Conservation (phyloP, 35 echinoderm and acorn worm genomes). For the Stichopus chloronotus region DNA sequence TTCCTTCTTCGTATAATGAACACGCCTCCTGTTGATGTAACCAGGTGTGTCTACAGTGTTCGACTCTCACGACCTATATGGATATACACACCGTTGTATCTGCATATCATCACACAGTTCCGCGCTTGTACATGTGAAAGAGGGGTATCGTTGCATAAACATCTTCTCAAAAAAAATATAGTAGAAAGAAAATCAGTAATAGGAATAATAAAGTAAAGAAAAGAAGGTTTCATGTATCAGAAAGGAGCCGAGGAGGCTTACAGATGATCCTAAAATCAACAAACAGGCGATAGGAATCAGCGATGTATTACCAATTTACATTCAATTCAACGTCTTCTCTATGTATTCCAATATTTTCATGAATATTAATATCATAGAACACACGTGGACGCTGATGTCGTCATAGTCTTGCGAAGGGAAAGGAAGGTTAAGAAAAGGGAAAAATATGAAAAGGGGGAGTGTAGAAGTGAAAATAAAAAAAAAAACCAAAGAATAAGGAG, state of each 20-base stretch:
- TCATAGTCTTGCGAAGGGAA: not conserved
- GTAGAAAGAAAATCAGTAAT: constrained; percentile 1
- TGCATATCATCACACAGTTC: too few species aligned
- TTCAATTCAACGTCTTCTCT: not conserved
- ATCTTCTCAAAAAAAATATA: not conserved
- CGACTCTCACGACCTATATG: too few species aligned
- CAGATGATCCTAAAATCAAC: constrained; percentile 23
- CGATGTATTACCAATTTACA: not conserved
- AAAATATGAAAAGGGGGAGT: not conserved
- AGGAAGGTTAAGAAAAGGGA: not conserved
- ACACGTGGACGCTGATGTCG: constrained; percentile 29
- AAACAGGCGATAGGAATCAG: constrained; percentile 24
- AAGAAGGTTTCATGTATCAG: not conserved
- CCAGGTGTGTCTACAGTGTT: too few species aligned
- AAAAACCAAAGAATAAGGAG: not conserved
- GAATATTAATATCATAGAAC: constrained; percentile 43
- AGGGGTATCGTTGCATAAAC: not conserved
- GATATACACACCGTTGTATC: not conserved
- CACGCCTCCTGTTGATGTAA: too few species aligned
- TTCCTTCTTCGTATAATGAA: too few species aligned
- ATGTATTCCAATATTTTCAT: constrained; percentile 11
- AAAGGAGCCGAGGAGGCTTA: not conserved
- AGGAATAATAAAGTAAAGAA: not conserved
- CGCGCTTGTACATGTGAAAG: not conserved
- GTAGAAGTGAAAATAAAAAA: not conserved